Evolutionary conservation across 2,888 invertebrate species (phyloP).

Genomic region (Tetranychus truncatus): DNA sequence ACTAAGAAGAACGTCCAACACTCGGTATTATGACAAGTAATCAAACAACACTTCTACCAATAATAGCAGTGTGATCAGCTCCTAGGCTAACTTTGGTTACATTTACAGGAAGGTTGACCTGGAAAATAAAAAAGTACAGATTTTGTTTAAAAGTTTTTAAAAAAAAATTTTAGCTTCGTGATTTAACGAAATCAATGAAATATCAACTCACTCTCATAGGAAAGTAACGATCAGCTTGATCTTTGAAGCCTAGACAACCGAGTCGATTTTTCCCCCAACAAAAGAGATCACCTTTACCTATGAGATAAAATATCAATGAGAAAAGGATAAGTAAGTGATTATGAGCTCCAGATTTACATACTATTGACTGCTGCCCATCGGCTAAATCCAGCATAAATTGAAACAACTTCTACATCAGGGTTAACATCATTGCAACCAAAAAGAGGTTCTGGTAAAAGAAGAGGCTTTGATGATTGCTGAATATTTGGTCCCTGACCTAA

Average conservation of each 20-base stretch:
- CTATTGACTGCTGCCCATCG: conserved; percentile 62
- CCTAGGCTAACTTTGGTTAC: conserved; percentile 57
- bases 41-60: conserved; percentile 16
- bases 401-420: conserved; percentile 43
- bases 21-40: background rate
- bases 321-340: conserved; percentile 3
- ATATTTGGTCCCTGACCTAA: conserved; percentile 70
- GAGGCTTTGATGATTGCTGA: conserved; percentile 46
- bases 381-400: conserved; percentile 52
- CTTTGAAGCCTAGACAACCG: conserved; percentile 65
- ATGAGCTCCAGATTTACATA: conserved; percentile 25
- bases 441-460: conserved; percentile 53
- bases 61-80: conserved; percentile 43
- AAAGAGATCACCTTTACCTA: conserved; percentile 55
- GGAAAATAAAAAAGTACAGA: conserved; percentile 21
- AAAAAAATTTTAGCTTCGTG: conserved; percentile 8
- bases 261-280: conserved; percentile 77
- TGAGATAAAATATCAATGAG: conserved; percentile 20
- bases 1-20: background rate
- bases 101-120: conserved; percentile 53
- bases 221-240: conserved; percentile 61
- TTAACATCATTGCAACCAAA: conserved; percentile 72
- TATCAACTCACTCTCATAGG: conserved; percentile 48
- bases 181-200: conserved; percentile 17
- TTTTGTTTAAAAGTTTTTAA: background rate